These are phyloP conservation scores for Acipenser transmontanus DNA, from an alignment of 2,797 vertebrate species.

Conservation along the genomic window DNA sequence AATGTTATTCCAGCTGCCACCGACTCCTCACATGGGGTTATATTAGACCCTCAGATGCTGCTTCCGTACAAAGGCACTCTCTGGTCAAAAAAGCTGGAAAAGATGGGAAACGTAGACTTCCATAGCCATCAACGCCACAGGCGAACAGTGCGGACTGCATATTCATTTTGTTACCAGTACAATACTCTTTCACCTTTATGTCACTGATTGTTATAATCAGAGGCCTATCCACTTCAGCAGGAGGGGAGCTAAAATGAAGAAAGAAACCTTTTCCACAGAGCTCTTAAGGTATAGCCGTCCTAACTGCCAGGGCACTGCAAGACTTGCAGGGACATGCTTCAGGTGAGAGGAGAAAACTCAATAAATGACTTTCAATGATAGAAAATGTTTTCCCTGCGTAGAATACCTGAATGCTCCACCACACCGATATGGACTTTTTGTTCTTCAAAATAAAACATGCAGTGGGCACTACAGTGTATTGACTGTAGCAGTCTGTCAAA, in stretches of 20 bases:
- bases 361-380: too few relatives aligned
- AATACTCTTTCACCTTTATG: constrained; percentile 35
- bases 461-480: too few relatives aligned
- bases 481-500: too few relatives aligned
- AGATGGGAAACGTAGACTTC: constrained; percentile 62
- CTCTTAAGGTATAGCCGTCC: too few relatives aligned
- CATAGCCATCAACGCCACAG: constrained; percentile 44
- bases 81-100: constrained; percentile 44
- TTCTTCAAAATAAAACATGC: too few relatives aligned
- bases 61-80: constrained; percentile 42
- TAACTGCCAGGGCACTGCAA: too few relatives aligned
- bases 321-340: too few relatives aligned
- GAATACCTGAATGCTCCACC: too few relatives aligned
- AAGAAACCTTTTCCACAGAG: constrained; percentile 5
- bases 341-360: too few relatives aligned
- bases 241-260: constrained; percentile 9
- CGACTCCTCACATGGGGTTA: constrained; percentile 52
- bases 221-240: constrained; percentile 6
- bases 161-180: constrained; percentile 56
- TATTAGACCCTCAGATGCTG: constrained; percentile 50
- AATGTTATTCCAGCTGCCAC: constrained; percentile 69
- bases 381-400: too few relatives aligned
- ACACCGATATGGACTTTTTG: too few relatives aligned
- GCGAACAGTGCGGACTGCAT: constrained; percentile 48
- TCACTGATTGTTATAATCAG: not conserved